phyloP scores from a whole-genome alignment of 2,113 vertebrate species.

The Dermatemys mawii region DNA sequence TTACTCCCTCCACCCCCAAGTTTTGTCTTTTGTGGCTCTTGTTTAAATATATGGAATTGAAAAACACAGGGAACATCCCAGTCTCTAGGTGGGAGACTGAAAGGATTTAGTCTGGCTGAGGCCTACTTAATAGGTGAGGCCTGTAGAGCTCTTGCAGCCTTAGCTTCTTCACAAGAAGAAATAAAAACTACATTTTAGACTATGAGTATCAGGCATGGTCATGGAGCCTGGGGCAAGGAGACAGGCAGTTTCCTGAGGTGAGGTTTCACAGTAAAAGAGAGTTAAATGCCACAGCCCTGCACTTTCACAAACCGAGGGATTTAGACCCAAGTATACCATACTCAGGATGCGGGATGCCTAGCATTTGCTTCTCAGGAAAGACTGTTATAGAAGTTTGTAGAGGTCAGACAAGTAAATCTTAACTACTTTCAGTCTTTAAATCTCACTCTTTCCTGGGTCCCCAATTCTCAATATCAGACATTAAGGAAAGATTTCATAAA shows the following conservation, averaged over 20 bases:
- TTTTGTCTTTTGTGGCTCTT: neutral
- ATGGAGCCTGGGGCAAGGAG: neutral
- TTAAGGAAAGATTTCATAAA: neutral
- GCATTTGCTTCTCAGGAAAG: neutral
- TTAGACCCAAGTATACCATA: neutral
- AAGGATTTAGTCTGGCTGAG: neutral
- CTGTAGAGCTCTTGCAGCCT: neutral
- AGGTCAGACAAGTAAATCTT: neutral
- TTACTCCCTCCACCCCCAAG: neutral
- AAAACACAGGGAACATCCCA: neutral
- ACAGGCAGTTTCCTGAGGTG: neutral
- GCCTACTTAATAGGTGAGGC: constrained; percentile 58
- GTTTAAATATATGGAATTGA: neutral
- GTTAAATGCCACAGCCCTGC: neutral
- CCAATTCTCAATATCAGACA: neutral
- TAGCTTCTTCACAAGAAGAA: neutral
- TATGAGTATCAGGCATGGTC: neutral
- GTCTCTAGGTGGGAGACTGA: neutral
- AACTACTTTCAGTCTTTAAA: neutral
- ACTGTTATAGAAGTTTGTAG: neutral
- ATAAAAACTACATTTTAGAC: neutral
- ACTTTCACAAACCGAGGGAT: neutral
- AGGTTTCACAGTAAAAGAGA: neutral
- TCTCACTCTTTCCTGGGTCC: neutral
- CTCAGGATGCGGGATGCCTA: neutral